Conservation (phyloP, 1,140 invertebrate genomes). For the Myzus persicae region DNA sequence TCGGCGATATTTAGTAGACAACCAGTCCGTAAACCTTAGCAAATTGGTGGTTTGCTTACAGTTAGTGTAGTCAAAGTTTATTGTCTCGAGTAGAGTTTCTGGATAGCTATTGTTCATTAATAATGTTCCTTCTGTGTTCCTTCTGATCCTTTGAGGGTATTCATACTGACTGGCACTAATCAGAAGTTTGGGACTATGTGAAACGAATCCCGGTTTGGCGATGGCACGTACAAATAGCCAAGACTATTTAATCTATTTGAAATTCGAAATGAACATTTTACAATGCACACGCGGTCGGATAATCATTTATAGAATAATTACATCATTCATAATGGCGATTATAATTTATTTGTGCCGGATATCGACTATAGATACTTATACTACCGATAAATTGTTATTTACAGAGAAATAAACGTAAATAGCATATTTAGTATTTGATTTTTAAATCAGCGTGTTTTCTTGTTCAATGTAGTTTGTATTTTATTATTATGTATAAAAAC, state of each 20-base stretch:
- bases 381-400: not conserved
- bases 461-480: not conserved
- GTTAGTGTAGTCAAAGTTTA: not conserved
- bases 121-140: not conserved
- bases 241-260: not conserved
- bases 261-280: not conserved
- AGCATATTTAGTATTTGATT: too few relatives aligned
- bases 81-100: not conserved
- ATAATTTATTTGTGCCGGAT: not conserved
- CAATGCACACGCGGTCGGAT: too few relatives aligned
- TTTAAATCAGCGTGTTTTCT: not conserved
- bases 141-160: not conserved
- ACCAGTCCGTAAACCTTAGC: not conserved
- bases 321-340: not conserved
- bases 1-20: not conserved
- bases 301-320: not conserved
- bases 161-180: not conserved
- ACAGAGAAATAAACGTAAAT: not conserved
- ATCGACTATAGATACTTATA: too few relatives aligned
- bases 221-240: constrained; percentile 3
- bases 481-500: too few relatives aligned
- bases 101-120: not conserved
- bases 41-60: not conserved
- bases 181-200: not conserved
- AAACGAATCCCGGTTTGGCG: not conserved